phyloP scores from a whole-genome alignment of 2,113 vertebrate genomes.

The Seriola dumerili region DNA sequence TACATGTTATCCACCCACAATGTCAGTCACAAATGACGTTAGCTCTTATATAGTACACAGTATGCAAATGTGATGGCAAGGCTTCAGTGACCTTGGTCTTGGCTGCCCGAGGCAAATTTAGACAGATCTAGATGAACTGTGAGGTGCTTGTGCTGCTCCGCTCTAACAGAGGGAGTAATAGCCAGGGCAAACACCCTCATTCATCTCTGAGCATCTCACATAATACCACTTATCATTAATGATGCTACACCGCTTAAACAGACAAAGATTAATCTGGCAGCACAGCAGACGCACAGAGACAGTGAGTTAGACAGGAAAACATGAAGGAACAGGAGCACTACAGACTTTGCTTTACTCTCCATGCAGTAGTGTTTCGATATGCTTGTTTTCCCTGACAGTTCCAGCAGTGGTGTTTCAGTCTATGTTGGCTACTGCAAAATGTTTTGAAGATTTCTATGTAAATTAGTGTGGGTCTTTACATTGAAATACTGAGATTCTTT shows the following conservation, averaged over 20 bases:
- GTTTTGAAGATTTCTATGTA: background rate
- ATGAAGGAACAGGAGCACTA: background rate
- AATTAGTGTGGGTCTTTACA: background rate
- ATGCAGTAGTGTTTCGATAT: background rate
- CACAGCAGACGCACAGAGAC: constrained; percentile 3
- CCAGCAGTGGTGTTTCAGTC: background rate
- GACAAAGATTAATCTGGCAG: constrained; percentile 64
- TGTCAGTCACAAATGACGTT: constrained; percentile 7
- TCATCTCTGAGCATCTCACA: constrained; percentile 53
- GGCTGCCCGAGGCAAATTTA: constrained; percentile 55
- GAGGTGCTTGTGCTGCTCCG: constrained; percentile 58
- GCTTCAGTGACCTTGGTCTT: constrained; percentile 67
- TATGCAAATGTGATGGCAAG: constrained; percentile 44
- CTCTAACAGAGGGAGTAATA: constrained; percentile 80
- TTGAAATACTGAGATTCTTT: background rate
- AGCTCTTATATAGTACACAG: constrained; percentile 23
- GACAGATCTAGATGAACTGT: constrained; percentile 58
- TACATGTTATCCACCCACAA: constrained; percentile 2
- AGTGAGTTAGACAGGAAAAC: constrained; percentile 20
- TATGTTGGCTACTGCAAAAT: background rate
- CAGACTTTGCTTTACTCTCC: background rate
- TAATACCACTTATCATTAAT: constrained; percentile 61
- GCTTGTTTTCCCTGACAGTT: no score
- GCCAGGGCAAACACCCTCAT: constrained; percentile 62
- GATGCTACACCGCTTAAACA: constrained; percentile 61